Evolutionary conservation across 2,113 vertebrate genomes (phyloP).

Genomic region (Loxodonta africana): DNA sequence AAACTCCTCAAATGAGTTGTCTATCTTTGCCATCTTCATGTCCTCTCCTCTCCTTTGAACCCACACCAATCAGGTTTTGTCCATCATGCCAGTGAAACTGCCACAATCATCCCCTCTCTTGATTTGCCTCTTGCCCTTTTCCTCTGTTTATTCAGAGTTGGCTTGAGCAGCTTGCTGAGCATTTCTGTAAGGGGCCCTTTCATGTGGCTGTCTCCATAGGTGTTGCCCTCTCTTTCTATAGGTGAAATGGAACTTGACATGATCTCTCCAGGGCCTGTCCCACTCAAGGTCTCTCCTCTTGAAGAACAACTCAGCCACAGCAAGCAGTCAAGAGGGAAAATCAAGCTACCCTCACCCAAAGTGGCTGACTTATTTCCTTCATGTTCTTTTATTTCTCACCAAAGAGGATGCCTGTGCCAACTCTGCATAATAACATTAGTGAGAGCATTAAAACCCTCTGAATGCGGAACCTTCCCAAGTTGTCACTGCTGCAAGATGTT

Average conservation of each 20-base stretch:
- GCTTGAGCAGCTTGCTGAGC: background rate
- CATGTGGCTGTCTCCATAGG: no score
- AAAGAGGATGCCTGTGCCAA: background rate
- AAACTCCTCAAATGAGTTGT: background rate
- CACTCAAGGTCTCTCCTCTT: background rate
- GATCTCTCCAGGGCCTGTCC: background rate
- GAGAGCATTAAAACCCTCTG: background rate
- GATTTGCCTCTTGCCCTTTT: background rate
- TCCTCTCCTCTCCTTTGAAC: background rate
- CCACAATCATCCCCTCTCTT: background rate
- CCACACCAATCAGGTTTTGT: background rate
- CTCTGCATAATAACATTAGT: background rate
- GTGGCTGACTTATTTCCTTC: background rate
- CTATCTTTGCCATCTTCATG: background rate
- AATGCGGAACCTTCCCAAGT: conserved; percentile 63
- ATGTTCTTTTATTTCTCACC: background rate
- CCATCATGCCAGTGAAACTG: background rate
- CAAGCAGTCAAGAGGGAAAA: conserved; percentile 14
- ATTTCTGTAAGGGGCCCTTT: background rate
- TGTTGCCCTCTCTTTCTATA: background rate
- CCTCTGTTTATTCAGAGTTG: background rate
- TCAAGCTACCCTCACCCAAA: background rate
- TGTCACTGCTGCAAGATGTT: conserved; percentile 63
- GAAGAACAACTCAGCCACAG: background rate
- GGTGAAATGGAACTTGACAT: background rate